Percentiles rank a stretch among this genome's conserved stretches.
Conservation (phyloP, 2,888 invertebrate genomes). For the Alsophila aescularia region DNA sequence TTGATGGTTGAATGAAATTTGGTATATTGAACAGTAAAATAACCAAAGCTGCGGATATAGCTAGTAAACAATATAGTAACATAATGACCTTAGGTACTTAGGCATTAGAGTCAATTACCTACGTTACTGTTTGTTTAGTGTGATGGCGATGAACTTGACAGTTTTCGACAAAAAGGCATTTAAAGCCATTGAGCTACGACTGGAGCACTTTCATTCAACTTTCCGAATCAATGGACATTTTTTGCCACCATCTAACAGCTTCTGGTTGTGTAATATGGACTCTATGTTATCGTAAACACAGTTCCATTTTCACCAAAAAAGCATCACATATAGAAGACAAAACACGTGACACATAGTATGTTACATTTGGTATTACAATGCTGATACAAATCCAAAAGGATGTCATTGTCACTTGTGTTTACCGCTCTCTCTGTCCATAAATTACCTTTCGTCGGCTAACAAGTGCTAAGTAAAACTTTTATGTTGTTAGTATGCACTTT, state of each 20-base stretch:
- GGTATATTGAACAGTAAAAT: too few species aligned
- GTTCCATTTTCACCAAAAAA: not conserved
- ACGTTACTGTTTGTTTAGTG: not conserved
- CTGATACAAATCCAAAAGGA: conserved; percentile 41
- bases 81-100: too few species aligned
- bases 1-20: too few species aligned
- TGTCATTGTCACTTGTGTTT: conserved; percentile 49
- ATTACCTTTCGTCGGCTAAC: conserved; percentile 44
- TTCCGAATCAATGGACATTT: conserved; percentile 34
- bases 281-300: not conserved
- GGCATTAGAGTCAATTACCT: not conserved
- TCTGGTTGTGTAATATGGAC: not conserved
- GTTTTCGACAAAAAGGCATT: conserved; percentile 20
- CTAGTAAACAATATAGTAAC: too few species aligned
- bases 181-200: too few species aligned
- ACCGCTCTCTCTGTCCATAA: conserved; percentile 39
- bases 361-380: conserved; percentile 37
- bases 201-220: conserved; percentile 41
- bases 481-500: conserved; percentile 19
- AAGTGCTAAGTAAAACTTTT: conserved; percentile 20
- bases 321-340: conserved; percentile 29
- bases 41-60: too few species aligned
- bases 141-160: not conserved
- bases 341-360: conserved; percentile 35
- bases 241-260: not conserved